phyloP scores from a whole-genome alignment of 2,888 invertebrate genomes.

The Nineta flava region DNA sequence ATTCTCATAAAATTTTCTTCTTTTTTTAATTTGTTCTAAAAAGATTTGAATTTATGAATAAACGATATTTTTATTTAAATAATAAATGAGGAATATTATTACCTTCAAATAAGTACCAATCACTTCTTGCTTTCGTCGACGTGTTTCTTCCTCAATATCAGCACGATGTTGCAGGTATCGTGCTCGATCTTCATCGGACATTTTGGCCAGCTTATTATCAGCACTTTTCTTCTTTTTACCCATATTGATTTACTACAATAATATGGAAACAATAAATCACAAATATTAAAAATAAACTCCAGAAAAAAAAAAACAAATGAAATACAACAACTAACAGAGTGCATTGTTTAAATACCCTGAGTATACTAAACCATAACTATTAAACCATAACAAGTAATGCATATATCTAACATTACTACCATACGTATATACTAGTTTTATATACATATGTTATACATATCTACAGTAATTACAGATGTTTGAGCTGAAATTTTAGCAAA shows the following conservation, averaged over 20 bases:
- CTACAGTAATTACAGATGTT: no score
- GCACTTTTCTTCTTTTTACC: constrained; percentile 42
- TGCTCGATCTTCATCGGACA: constrained; percentile 72
- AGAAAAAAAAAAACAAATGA: no score
- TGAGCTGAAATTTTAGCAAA: no score
- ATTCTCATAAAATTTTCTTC: constrained; percentile 64
- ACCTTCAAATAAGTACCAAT: constrained; percentile 71
- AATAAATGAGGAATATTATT: constrained; percentile 5
- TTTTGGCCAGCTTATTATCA: constrained; percentile 59
- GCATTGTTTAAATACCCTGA: no score
- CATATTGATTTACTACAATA: background rate
- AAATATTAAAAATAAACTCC: no score
- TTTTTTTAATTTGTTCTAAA: constrained; percentile 64
- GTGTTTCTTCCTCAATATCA: constrained; percentile 67
- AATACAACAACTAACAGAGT: no score
- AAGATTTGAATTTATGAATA: constrained; percentile 10
- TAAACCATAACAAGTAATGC: no score
- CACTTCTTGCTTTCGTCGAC: constrained; percentile 62
- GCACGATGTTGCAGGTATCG: constrained; percentile 68
- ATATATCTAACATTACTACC: no score
- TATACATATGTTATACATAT: no score
- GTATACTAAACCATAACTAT: no score
- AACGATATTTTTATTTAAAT: constrained; percentile 2
- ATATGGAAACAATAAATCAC: no score
- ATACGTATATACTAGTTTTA: no score